phyloP scores from a whole-genome alignment of 2,888 invertebrate genomes.

The Seira ritae region DNA sequence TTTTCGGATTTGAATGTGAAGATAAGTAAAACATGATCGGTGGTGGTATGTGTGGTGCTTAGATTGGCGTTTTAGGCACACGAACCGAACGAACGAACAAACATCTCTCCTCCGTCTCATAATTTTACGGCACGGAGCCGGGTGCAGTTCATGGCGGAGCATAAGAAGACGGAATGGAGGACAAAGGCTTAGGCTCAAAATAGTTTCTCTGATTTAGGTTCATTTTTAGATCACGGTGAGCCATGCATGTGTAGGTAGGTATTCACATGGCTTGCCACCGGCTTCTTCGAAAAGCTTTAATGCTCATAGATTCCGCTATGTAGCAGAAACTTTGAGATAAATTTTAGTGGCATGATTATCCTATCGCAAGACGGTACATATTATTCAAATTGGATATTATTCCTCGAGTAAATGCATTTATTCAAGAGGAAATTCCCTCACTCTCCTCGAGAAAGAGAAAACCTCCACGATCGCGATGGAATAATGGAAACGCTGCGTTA shows the following conservation, averaged over 20 bases:
- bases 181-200: conserved; percentile 72
- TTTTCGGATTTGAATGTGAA: not conserved
- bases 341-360: not conserved
- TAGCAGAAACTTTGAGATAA: conserved; percentile 8
- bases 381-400: conserved; percentile 4
- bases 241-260: conserved; percentile 34
- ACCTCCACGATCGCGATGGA: not conserved
- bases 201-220: conserved; percentile 69
- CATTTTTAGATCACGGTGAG: conserved; percentile 70
- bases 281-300: conserved; percentile 12
- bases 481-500: conserved; percentile 7
- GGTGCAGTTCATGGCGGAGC: conserved; percentile 53
- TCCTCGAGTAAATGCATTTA: not conserved
- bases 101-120: not conserved
- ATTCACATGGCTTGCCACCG: not conserved
- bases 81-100: not conserved
- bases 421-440: not conserved
- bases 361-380: not conserved
- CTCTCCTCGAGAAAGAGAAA: not conserved
- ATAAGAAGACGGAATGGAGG: conserved; percentile 66
- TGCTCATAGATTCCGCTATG: conserved; percentile 10
- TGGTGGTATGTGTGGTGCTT: not conserved
- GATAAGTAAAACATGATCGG: not conserved
- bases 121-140: conserved; percentile 43
- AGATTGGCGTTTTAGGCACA: not conserved